Evolutionary conservation across 2,888 invertebrate species (phyloP), one percentile per base, ranked within the genome.

Genomic region (Scaptomyza polygonia): DNA sequence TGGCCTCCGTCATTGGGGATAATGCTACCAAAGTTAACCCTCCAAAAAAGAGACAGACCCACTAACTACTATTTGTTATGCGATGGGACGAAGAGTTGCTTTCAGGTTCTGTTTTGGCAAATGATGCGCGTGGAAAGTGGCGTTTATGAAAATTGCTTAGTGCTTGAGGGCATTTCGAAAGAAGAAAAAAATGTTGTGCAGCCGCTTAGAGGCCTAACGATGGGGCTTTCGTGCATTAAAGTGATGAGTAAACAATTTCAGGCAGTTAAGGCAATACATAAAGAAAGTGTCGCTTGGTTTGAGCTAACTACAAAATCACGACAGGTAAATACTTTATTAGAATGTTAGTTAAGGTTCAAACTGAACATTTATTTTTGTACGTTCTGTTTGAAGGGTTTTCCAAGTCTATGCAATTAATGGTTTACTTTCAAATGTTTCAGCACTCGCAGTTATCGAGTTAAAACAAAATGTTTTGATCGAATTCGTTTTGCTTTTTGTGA

Each of bases 61-160:
- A 18, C 58, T 36, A 21, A 29, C 48, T 70, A 32, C n/a, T n/a
- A 32, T 48, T 65, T 53, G 65, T 29, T 57, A 65, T 52, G 29
- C 51, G 52, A 56, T 53, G 69, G 12, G 30, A 63, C 40, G 3
- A 9, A 39, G 18, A 32, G 16, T 27, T 57, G 54, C 67, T 82
- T 71, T 79, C 72, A 59, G 53, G 73, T 73, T 72, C 73, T 66
- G 51, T 64, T 69, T 69, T 54, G 56, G 57, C 54, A 56, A 70
- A 72, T 78, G 79, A 80, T 75, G 76, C 58, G 73, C 76, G 54
- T 78, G 70, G 69, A 81, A 77, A 81, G 74, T 74, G 79, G 62
- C 77, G 64, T 79, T 85, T 81, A 79, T 74, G 77, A 75, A 85
- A 81, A 85, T 82, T 85, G 69, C 66, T 40, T 42, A 74, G 67